A percentile compares a stretch with the other conserved stretches of the same genome.
These are phyloP conservation scores for Lasioglossum lativentre DNA, from an alignment of 2,888 invertebrate species.

Conservation along the genomic window DNA sequence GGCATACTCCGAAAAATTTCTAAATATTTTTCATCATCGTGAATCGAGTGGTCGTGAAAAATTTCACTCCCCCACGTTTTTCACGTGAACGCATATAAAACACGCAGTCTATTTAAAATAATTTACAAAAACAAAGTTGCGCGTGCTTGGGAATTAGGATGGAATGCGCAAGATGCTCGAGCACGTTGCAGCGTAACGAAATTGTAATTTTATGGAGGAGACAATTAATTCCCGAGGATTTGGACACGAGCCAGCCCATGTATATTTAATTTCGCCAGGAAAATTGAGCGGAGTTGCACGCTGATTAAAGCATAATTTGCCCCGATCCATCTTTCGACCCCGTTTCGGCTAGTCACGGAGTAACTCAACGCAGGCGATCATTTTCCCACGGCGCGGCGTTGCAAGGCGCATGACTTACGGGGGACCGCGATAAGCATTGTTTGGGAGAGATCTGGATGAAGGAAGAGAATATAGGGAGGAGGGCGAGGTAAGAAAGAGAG, in stretches of 20 bases:
- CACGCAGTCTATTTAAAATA: background rate
- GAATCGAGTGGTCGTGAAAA: too few species aligned
- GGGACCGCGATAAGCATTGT: background rate
- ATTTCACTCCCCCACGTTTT: too few species aligned
- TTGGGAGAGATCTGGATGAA: background rate
- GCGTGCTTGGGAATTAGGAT: background rate
- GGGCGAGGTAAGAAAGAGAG: background rate
- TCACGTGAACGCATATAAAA: too few species aligned
- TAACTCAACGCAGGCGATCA: background rate
- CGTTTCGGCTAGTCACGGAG: background rate
- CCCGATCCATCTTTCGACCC: conserved; percentile 5
- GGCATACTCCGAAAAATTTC: too few species aligned
- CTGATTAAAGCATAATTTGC: background rate
- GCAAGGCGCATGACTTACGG: conserved; percentile 22
- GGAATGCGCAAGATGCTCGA: background rate
- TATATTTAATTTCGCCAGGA: background rate
- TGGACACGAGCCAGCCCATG: background rate
- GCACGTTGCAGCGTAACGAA: background rate
- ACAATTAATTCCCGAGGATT: background rate
- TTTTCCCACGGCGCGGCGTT: conserved; percentile 42
- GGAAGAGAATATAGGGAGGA: background rate
- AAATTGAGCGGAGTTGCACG: background rate
- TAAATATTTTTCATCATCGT: too few species aligned
- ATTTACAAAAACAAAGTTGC: background rate
- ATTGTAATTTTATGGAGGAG: background rate